A percentile compares a stretch with the other conserved stretches of the same genome.
phyloP scores from a whole-genome alignment of 37 sponge, comb jelly and placozoan species.

The Tethya wilhelma region DNA sequence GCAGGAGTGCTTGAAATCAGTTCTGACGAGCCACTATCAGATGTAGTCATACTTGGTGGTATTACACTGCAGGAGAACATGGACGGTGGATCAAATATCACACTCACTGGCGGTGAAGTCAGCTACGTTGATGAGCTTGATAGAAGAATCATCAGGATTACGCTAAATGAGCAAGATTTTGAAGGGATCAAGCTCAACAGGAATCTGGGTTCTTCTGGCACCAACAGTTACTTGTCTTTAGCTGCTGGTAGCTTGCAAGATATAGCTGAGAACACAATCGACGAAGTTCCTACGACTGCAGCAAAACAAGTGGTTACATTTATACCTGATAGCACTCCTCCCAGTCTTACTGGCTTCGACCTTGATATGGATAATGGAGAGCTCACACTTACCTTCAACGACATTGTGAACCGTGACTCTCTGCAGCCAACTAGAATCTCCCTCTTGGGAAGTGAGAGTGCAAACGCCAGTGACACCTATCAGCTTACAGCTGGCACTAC shows the following conservation, averaged over 20 bases:
- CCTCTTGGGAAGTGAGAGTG: conserved; percentile 28
- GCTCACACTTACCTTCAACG: conserved; percentile 63
- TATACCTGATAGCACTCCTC: conserved; percentile 71
- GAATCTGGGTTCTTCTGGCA: conserved; percentile 42
- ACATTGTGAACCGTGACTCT: conserved; percentile 59
- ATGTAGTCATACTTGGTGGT: conserved; percentile 16
- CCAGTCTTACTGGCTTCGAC: conserved; percentile 49
- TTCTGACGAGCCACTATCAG: conserved; percentile 72
- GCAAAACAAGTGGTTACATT: conserved; percentile 17
- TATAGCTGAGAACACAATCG: conserved; percentile 53
- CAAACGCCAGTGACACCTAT: conserved; percentile 32
- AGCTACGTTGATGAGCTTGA: conserved; percentile 37
- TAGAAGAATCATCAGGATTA: conserved; percentile 56
- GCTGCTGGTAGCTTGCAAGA: conserved; percentile 58
- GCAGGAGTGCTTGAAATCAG: conserved; percentile 44
- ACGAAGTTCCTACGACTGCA: conserved; percentile 19
- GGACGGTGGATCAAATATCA: conserved; percentile 41
- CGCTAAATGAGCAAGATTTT: conserved; percentile 66
- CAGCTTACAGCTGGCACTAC: conserved; percentile 60
- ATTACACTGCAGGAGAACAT: conserved; percentile 64
- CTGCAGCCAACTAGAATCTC: conserved; percentile 55
- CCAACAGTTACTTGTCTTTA: conserved; percentile 67
- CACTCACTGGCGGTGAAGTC: conserved; percentile 68
- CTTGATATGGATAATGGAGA: conserved; percentile 78
- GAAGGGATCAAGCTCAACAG: conserved; percentile 65